Evolutionary conservation across 2,113 vertebrate species (phyloP).

Genomic region (Falcunculus frontatus): DNA sequence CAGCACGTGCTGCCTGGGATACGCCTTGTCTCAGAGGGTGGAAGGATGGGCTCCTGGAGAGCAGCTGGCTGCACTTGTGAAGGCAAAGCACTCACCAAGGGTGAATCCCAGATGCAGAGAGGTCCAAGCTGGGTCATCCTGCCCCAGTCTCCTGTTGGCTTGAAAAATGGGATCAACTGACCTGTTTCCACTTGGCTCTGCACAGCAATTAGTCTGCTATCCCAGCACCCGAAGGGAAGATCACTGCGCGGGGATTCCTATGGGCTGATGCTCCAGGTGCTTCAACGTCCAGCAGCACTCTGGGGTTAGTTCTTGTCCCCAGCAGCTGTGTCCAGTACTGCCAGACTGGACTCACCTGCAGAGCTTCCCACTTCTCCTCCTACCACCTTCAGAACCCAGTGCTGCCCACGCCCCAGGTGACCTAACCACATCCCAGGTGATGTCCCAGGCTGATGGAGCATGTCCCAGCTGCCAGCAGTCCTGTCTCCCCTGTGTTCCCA

Average conservation of each 20-base stretch:
- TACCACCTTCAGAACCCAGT: background rate
- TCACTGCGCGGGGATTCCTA: background rate
- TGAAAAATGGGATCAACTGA: background rate
- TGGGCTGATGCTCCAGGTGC: background rate
- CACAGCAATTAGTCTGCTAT: background rate
- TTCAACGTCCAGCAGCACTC: background rate
- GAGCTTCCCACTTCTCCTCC: background rate
- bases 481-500: accelerated
- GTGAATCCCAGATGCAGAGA: background rate
- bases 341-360: background rate
- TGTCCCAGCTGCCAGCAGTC: background rate
- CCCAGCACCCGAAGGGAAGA: background rate
- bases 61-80: background rate
- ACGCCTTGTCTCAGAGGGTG: background rate
- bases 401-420: accelerated
- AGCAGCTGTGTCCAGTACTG: background rate
- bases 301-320: background rate
- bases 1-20: background rate
- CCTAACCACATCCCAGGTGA: background rate
- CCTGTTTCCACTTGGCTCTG: background rate
- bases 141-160: background rate
- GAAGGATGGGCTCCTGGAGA: background rate
- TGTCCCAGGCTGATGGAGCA: background rate
- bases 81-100: background rate
- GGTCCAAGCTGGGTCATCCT: background rate